phyloP scores from a whole-genome alignment of 2,888 invertebrate species.

The Coecobrya sp. region DNA sequence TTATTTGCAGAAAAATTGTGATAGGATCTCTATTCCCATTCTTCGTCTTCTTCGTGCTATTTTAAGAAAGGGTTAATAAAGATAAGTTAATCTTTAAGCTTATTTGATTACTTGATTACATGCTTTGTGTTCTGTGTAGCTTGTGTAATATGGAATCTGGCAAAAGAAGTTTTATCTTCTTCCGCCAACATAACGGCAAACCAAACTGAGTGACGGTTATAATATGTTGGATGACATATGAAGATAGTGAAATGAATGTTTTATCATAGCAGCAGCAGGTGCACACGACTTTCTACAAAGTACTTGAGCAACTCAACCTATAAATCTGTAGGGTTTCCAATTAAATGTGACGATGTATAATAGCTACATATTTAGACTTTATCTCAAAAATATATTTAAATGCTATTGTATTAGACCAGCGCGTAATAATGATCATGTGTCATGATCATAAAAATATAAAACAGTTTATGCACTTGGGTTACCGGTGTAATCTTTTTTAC shows the following conservation, averaged over 20 bases:
- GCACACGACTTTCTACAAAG: conserved; percentile 18
- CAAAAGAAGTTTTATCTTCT: neutral
- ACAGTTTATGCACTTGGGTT: neutral
- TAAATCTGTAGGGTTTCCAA: neutral
- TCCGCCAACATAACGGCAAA: neutral
- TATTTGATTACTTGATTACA: conserved; percentile 35
- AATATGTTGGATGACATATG: neutral
- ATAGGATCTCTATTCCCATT: too few relatives aligned
- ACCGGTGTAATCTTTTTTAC: conserved; percentile 3
- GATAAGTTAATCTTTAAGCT: neutral
- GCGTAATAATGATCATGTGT: too few relatives aligned
- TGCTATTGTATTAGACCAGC: neutral
- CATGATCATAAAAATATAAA: too few relatives aligned
- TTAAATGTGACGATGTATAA: neutral
- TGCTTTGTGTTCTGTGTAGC: too few relatives aligned
- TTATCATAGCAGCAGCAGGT: conserved; percentile 20
- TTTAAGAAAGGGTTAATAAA: too few relatives aligned
- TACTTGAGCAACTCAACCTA: neutral
- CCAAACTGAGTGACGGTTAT: neutral
- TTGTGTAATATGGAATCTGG: neutral
- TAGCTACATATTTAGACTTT: too few relatives aligned
- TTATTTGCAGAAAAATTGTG: too few relatives aligned
- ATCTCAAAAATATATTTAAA: too few relatives aligned
- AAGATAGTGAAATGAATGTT: neutral
- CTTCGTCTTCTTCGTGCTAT: too few relatives aligned